phyloP scores from a whole-genome alignment of 2,113 vertebrate genomes.

The Bujurquina vittata region DNA sequence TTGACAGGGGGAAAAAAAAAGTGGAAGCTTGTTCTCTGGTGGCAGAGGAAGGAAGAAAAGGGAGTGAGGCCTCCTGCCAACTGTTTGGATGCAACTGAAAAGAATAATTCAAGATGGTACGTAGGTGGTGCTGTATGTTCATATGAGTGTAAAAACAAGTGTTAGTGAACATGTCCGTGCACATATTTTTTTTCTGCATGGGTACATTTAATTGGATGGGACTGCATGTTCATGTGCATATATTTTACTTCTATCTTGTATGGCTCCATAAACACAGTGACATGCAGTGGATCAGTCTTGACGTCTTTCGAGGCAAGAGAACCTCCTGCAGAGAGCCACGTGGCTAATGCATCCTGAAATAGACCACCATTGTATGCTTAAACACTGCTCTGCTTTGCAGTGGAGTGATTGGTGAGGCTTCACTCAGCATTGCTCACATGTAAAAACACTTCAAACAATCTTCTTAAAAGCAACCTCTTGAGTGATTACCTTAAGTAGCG shows the following conservation, averaged over 20 bases:
- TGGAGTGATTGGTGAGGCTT: background rate
- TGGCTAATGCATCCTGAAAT: slow-evolving; percentile 50
- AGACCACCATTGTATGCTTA: slow-evolving; percentile 10
- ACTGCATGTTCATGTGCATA: background rate
- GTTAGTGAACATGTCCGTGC: background rate
- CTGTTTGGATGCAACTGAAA: slow-evolving; percentile 51
- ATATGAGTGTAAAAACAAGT: background rate
- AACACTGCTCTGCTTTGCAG: background rate
- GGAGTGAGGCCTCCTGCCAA: slow-evolving; percentile 41
- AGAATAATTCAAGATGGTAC: slow-evolving; percentile 48
- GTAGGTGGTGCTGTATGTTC: slow-evolving; percentile 44
- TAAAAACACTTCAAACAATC: background rate
- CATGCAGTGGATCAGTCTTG: background rate
- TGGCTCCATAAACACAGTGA: slow-evolving; percentile 25
- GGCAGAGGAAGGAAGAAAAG: slow-evolving; percentile 40
- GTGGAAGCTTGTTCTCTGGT: slow-evolving; percentile 34
- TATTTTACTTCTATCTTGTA: slow-evolving; percentile 18
- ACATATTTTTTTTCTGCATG: background rate
- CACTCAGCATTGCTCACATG: background rate
- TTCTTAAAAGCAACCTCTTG: slow-evolving; percentile 5
- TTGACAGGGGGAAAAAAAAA: slow-evolving; percentile 25
- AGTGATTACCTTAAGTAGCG: background rate
- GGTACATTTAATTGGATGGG: background rate
- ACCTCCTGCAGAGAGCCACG: slow-evolving; percentile 18
- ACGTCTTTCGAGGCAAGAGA: slow-evolving; percentile 15